phyloP scores from a whole-genome alignment of 2,113 vertebrate genomes.

The Phocoena phocoena region DNA sequence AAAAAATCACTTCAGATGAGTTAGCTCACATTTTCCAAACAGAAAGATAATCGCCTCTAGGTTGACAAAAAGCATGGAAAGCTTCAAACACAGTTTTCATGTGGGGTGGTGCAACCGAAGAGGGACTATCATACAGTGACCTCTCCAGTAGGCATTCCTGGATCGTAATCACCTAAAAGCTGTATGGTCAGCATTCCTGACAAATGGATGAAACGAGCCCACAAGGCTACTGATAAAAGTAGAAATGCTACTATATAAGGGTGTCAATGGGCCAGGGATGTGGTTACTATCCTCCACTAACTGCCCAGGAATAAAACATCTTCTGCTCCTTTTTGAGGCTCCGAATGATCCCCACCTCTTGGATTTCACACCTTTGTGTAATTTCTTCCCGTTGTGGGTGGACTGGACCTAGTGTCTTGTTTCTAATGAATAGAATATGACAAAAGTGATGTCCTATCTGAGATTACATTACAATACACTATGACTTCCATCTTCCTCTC shows the following conservation, averaged over 20 bases:
- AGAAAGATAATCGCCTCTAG: neutral
- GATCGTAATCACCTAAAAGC: neutral
- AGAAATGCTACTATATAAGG: conserved; percentile 67
- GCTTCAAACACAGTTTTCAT: conserved; percentile 17
- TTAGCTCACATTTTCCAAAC: conserved; percentile 46
- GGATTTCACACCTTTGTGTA: neutral
- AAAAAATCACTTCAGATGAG: neutral
- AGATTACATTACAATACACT: neutral
- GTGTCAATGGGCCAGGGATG: conserved; percentile 49
- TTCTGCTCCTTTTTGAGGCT: conserved; percentile 48
- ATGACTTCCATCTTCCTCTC: neutral
- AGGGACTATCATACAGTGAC: neutral
- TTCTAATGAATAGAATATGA: neutral
- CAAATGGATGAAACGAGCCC: neutral
- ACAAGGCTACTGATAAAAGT: conserved; percentile 49
- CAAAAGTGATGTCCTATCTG: neutral
- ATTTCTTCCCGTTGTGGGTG: neutral
- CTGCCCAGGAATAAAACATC: conserved; percentile 31
- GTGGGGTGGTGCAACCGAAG: neutral
- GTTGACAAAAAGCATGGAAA: neutral
- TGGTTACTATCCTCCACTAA: conserved; percentile 65
- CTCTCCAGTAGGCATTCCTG: neutral
- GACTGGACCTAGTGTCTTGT: neutral
- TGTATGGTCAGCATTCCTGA: neutral
- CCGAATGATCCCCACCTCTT: neutral